Base-by-base conservation (phyloP, 1,140 invertebrate genomes). In the Anadara kagoshimensis region DNA sequence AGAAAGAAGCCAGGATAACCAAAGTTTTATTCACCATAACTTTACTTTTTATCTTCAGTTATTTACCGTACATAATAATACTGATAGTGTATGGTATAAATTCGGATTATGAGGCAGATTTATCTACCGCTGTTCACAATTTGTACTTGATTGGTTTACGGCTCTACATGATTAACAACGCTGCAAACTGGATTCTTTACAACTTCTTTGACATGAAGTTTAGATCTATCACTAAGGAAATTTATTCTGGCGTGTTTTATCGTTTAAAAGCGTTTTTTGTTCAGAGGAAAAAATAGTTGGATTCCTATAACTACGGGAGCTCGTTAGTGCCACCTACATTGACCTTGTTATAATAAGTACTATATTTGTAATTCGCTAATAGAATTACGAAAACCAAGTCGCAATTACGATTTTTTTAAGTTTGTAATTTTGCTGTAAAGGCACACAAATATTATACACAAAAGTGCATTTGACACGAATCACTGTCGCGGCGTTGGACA, bases 141-240 rank as follows among this genome's bases (percentile, higher is more conserved):
- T 5, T 75, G 2, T 75, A 66, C 45, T 53, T 75, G 16, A 70
- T 70, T 20, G 68, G 47, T n/a, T 67, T 75, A 41, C 59, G 73
- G 18, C 67, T 75, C 26, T 75, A 75, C 56, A 44, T 69, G 22
- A 53, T 75, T 18, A 75, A 75, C 45, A 75, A 66, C 70, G 57
- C 67, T 8, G 67, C 73, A 12, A 75, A 75, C 66, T 61, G 67
- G 7, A 43, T 75, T n/a, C 51, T 75, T 51, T 75, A 75, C 61
- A 51, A 45, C 41, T 54, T 64, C 14, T 75, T 75, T 70, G 73
- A 75, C 24, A 45, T 41, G n/a, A 75, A 75, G 61, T 75, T 75
- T 66, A 57, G 68, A 51, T 63, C 69, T 14, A 56, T 69, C 18
- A 47, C 69, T 16, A 70, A 64, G 26, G 57, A 73, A n/a, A 73